phyloP scores from a whole-genome alignment of 2,113 vertebrate species.

The Urocitellus parryii region DNA sequence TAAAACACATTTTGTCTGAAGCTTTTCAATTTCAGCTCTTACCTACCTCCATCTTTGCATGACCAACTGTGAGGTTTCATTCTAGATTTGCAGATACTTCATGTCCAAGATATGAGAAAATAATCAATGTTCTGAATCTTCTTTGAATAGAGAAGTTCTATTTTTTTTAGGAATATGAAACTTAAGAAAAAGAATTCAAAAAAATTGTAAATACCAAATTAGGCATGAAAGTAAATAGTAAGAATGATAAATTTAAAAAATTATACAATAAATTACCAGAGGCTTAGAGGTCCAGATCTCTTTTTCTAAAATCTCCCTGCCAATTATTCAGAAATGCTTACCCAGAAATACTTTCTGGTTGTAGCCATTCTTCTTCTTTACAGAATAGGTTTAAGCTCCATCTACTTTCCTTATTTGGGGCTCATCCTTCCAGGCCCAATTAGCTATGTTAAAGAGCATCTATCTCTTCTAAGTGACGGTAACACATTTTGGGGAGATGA shows the following conservation, averaged over 20 bases:
- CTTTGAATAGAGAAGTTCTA: neutral
- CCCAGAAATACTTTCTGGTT: neutral
- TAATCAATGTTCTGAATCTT: neutral
- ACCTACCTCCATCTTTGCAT: neutral
- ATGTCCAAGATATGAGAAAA: neutral
- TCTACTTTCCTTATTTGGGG: neutral
- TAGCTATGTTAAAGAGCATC: neutral
- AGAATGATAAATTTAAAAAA: neutral
- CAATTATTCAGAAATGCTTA: neutral
- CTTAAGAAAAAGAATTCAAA: neutral
- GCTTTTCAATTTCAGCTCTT: neutral
- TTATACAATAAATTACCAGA: neutral
- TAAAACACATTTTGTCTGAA: neutral
- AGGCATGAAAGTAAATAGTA: neutral
- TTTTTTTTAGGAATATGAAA: neutral
- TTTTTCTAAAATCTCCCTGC: slow-evolving; percentile 27
- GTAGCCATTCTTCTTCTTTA: neutral
- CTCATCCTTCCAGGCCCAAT: neutral
- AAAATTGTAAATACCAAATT: neutral
- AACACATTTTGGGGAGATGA: neutral
- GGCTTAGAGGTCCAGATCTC: neutral
- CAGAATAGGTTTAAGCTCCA: neutral
- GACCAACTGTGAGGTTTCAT: neutral
- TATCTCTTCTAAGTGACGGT: neutral
- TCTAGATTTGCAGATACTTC: neutral